Evolutionary conservation across 92 coral and sea anemone genomes (phyloP), one percentile per base, ranked within the genome.

Genomic region (Actinostola sp.): DNA sequence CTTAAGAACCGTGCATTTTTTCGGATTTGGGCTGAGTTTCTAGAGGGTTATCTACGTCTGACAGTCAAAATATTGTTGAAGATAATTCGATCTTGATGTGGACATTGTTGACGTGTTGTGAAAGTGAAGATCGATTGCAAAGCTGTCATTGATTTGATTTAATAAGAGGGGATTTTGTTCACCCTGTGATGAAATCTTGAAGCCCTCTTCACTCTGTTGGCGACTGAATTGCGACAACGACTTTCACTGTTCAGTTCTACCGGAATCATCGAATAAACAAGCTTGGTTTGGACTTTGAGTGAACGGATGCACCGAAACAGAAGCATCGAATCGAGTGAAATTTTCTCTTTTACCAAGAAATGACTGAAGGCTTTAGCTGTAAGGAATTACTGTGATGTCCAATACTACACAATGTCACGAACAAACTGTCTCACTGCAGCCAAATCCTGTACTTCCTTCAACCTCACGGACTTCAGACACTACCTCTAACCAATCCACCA

Each of bases 121-220:
- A 41, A 64, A 26, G 24, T 38, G 50, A 61, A 61, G 29, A 39
- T 64, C 41, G 39, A 26, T 33, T 33, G 13, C 8, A 30, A 59
- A 46, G 17, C 19, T 46, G 70, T 10, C 45, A 28, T 29, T 11
- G 9, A 8, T 33, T 23, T 39, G 52, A 46, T 64, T 46, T 41
- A 26, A 64, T 42, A 21, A 24, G 34, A 31, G 26, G 12, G 19
- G 72, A 42, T 42, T 43, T 44, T 45, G 34, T 13, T 31, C 34
- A 26, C 28, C 31, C 43, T n/a, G 62, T 68, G 74, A 68, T 68
- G 74, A 50, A 51, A 51, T 51, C 54, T 50, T 68, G 62, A 68
- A 30, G 61, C n/a, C 62, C 48, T 32, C 11, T 43, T 13, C 8
- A 31, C 38, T 26, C 51, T 64, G 17, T 41, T 64, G 9, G 24